Evolutionary conservation across 1,140 invertebrate genomes (phyloP).

Genomic region (Ips typographus): DNA sequence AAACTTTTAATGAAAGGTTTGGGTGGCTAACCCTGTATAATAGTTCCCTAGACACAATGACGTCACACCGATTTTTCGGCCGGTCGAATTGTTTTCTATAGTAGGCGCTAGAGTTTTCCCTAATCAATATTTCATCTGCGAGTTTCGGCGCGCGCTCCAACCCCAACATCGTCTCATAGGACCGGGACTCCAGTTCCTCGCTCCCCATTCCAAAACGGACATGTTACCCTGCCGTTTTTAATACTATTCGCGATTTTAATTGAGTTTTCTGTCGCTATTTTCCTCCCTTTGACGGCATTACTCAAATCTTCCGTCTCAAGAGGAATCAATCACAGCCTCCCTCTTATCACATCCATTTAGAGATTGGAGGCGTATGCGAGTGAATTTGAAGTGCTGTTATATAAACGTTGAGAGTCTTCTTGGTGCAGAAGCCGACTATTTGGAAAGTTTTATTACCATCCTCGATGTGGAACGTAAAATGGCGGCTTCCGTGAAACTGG

Average conservation of each 20-base stretch:
- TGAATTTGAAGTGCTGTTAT: not conserved
- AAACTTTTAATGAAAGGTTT: too few relatives aligned
- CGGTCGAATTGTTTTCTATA: slow-evolving; percentile 6
- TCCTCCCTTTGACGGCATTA: not conserved
- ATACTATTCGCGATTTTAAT: not conserved
- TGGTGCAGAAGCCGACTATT: too few relatives aligned
- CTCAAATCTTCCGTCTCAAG: too few relatives aligned
- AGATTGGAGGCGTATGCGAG: not conserved
- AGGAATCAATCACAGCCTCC: too few relatives aligned
- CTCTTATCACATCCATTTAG: too few relatives aligned
- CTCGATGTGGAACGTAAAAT: slow-evolving; percentile 4
- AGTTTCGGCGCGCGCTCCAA: slow-evolving; percentile 28
- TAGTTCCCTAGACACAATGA: not conserved
- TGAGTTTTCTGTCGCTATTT: not conserved
- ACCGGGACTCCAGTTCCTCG: slow-evolving; percentile 31
- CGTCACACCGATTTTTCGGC: slow-evolving; percentile 7
- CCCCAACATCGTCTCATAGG: slow-evolving; percentile 13
- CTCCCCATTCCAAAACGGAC: slow-evolving; percentile 24
- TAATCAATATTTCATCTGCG: slow-evolving; percentile 50
- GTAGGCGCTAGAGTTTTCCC: slow-evolving; percentile 32
- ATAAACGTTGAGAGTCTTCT: too few relatives aligned
- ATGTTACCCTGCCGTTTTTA: slow-evolving; percentile 15
- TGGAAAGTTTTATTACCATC: not conserved
- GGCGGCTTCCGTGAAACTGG: not conserved
- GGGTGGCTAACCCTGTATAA: not conserved